These are phyloP conservation scores for Gari tellinella DNA, from an alignment of 2,888 invertebrate species.

Conservation along the genomic window DNA sequence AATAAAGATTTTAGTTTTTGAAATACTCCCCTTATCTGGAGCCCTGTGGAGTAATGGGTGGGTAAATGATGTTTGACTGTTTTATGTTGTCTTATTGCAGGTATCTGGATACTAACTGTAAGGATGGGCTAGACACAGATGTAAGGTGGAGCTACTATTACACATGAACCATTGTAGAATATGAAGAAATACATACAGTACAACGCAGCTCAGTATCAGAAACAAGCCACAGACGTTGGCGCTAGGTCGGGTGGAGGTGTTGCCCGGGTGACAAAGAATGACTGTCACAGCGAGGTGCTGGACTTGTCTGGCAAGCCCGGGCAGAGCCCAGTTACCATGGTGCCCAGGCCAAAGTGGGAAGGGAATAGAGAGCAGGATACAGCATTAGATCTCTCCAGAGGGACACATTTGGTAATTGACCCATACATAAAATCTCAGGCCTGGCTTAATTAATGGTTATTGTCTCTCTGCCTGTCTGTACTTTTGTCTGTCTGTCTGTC, in stretches of 20 bases:
- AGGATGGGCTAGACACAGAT: no score
- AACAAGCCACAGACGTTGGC: conserved; percentile 6
- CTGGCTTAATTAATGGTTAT: no score
- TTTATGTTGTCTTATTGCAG: no score
- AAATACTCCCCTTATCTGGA: no score
- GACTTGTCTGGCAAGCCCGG: conserved; percentile 50
- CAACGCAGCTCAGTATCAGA: conserved; percentile 29
- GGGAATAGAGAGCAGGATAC: conserved; percentile 35
- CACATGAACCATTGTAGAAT: background rate
- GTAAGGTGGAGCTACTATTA: background rate
- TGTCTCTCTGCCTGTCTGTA: no score
- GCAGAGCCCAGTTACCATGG: conserved; percentile 29
- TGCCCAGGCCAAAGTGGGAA: conserved; percentile 39
- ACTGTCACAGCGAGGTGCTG: conserved; percentile 20
- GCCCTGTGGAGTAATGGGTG: no score
- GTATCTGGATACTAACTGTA: no score
- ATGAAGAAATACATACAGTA: conserved; percentile 59
- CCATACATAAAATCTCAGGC: no score
- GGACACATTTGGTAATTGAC: no score
- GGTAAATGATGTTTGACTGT: no score
- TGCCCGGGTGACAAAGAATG: conserved; percentile 7
- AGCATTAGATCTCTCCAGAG: conserved; percentile 45
- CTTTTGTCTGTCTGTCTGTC: no score
- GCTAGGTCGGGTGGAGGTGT: conserved; percentile 3
- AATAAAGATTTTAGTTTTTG: no score